Percentiles rank a stretch among this genome's conserved stretches.
Conservation (phyloP, 2,888 invertebrate genomes). For the Plebejus anna region DNA sequence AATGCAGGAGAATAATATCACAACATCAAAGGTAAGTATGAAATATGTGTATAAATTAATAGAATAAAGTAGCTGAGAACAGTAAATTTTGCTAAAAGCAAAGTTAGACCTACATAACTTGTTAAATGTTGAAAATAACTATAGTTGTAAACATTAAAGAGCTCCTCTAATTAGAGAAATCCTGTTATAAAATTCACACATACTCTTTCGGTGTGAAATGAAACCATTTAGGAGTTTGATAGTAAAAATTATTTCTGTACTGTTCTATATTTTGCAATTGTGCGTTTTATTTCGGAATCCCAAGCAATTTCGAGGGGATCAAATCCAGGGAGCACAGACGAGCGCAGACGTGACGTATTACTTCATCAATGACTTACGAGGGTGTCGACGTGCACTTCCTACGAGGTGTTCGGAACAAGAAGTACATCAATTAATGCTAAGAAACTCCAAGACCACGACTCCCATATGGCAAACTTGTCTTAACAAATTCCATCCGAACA, state of each 20-base stretch:
- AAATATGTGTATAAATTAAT: constrained; percentile 25
- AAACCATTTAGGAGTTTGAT: not conserved
- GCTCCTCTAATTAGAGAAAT: constrained; percentile 5
- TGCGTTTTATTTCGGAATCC: not conserved
- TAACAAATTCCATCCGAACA: constrained; percentile 53
- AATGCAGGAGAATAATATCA: constrained; percentile 8
- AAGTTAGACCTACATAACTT: constrained; percentile 41
- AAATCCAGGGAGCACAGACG: not conserved
- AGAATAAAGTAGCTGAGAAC: constrained; percentile 20
- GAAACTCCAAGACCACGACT: constrained; percentile 42
- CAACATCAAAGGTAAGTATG: constrained; percentile 20
- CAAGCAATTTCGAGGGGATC: not conserved
- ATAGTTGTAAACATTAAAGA: constrained; percentile 41
- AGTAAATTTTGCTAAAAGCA: constrained; percentile 37
- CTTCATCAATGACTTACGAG: constrained; percentile 13
- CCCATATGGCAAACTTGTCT: constrained; percentile 44
- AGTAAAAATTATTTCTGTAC: not conserved
- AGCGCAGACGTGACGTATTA: constrained; percentile 2
- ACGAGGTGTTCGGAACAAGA: constrained; percentile 34
- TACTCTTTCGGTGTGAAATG: not conserved
- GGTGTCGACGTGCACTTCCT: constrained; percentile 10
- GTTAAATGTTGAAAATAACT: constrained; percentile 40
- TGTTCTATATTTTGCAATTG: not conserved
- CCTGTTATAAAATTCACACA: not conserved
- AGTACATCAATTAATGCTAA: constrained; percentile 42